These are phyloP conservation scores for Miniopterus natalensis DNA, from an alignment of 2,113 vertebrate species.

Conservation along the genomic window DNA sequence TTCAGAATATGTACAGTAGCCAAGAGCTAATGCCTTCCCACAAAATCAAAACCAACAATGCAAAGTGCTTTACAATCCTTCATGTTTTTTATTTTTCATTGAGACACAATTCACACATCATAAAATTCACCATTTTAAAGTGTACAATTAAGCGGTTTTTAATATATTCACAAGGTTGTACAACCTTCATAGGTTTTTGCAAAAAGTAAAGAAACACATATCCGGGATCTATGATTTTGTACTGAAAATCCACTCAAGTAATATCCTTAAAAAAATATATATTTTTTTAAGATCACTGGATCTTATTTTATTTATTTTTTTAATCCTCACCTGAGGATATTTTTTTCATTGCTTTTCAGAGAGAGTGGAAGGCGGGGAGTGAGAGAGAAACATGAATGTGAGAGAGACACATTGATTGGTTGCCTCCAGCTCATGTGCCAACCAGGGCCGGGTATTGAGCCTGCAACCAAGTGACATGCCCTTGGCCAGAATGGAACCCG, in stretches of 20 bases:
- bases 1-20: not conserved
- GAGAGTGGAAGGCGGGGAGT: too few species aligned
- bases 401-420: too few species aligned
- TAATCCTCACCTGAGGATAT: too few species aligned
- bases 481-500: too few species aligned
- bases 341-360: too few species aligned
- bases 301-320: too few species aligned
- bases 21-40: not conserved
- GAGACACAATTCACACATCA: not conserved
- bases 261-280: not conserved
- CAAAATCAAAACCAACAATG: slow-evolving; percentile 30
- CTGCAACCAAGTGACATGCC: too few species aligned
- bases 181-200: not conserved
- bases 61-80: not conserved
- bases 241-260: slow-evolving; percentile 30
- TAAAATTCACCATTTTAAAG: not conserved
- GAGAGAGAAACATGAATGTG: too few species aligned
- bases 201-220: not conserved
- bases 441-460: too few species aligned
- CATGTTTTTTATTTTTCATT: not conserved
- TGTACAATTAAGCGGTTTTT: not conserved
- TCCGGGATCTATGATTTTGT: not conserved
- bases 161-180: not conserved
- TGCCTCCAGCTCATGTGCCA: too few species aligned
- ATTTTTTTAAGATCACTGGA: not conserved